phyloP scores from a whole-genome alignment of 1,140 invertebrate genomes.

The Antheraea pernyi region DNA sequence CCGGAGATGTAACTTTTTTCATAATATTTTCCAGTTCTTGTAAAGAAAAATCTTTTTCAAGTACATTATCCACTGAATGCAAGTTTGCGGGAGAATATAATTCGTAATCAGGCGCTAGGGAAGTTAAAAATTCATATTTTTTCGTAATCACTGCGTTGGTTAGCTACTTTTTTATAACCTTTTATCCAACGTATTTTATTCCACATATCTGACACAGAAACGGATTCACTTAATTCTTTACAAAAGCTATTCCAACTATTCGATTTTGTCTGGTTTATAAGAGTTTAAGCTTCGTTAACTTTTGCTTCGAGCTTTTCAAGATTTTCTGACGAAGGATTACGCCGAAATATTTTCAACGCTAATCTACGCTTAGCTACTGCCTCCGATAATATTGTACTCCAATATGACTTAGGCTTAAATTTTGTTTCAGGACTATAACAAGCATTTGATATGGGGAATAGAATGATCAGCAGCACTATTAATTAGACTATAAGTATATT shows the following conservation, averaged over 20 bases:
- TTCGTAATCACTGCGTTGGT: too few species aligned
- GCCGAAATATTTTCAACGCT: constrained; percentile 17
- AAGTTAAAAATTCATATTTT: too few species aligned
- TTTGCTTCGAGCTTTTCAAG: constrained; percentile 12
- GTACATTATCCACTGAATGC: not conserved
- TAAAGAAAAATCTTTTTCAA: constrained; percentile 21
- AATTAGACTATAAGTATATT: too few species aligned
- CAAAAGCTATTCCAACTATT: too few species aligned
- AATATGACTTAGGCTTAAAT: constrained; percentile 22
- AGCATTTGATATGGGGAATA: constrained; percentile 3
- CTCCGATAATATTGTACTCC: constrained; percentile 18
- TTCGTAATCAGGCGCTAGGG: too few species aligned
- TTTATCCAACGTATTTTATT: too few species aligned
- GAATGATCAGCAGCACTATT: too few species aligned
- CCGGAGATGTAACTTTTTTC: constrained; percentile 34
- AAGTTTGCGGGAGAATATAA: too few species aligned
- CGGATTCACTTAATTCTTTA: too few species aligned
- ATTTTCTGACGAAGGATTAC: constrained; percentile 21
- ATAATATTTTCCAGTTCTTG: constrained; percentile 31
- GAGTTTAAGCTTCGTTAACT: constrained; percentile 12
- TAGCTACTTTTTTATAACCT: too few species aligned
- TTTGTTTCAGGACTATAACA: constrained; percentile 11
- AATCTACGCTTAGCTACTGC: constrained; percentile 21
- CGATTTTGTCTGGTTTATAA: constrained; percentile 23
- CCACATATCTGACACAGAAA: too few species aligned